phyloP scores from a whole-genome alignment of 2,797 vertebrate genomes.

The Lepidocolaptes lacrymiger region DNA sequence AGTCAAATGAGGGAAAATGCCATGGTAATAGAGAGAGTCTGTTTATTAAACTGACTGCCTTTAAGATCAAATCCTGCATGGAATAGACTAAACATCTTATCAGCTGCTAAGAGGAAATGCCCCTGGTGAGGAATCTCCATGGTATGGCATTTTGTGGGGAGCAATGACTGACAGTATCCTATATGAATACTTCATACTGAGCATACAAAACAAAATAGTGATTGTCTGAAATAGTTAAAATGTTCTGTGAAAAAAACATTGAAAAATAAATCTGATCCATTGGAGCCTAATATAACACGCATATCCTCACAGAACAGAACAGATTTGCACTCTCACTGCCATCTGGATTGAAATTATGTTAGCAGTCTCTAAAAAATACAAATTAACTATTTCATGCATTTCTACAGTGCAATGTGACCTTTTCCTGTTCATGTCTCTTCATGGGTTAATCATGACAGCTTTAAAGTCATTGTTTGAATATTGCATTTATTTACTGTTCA shows the following conservation, averaged over 20 bases:
- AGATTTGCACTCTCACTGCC: conserved; percentile 55
- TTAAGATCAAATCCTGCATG: background rate
- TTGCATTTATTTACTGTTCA: background rate
- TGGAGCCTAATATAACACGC: conserved; percentile 46
- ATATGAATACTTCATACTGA: background rate
- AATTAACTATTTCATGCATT: conserved; percentile 46
- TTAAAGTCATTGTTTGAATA: background rate
- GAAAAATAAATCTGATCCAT: conserved; percentile 42
- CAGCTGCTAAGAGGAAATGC: background rate
- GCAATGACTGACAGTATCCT: background rate
- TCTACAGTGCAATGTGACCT: background rate
- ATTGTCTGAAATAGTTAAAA: conserved; percentile 47
- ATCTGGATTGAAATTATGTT: conserved; percentile 62
- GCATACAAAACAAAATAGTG: background rate
- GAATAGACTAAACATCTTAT: background rate
- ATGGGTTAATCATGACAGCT: background rate
- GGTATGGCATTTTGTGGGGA: background rate
- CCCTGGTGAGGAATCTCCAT: background rate
- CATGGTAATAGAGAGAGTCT: background rate
- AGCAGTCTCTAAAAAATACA: conserved; percentile 13
- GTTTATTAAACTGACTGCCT: background rate
- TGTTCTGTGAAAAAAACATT: background rate
- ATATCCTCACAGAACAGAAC: conserved; percentile 51
- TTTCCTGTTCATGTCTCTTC: background rate
- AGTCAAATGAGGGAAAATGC: background rate